A percentile compares a stretch with the other conserved stretches of the same genome.
Conservation (phyloP, 2,797 vertebrate species). For the Cephalopachus bancanus region DNA sequence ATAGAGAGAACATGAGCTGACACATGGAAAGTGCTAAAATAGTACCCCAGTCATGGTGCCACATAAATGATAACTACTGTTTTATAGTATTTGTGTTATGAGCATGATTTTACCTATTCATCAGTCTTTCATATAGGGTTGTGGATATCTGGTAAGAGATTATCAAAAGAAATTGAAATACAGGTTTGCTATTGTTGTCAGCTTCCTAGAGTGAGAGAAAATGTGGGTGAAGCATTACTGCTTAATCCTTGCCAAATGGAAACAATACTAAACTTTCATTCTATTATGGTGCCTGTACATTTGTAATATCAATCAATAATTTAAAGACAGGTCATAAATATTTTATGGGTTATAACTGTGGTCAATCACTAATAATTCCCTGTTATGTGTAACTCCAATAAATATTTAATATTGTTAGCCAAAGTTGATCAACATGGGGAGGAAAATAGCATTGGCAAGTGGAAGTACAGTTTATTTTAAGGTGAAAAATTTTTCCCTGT, state of each 20-base stretch:
- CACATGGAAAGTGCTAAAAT: background rate
- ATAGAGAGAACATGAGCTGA: background rate
- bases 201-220: constrained; percentile 25
- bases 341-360: constrained; percentile 76
- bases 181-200: background rate
- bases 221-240: constrained; percentile 6
- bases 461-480: constrained; percentile 41
- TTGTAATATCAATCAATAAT: constrained; percentile 79
- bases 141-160: background rate
- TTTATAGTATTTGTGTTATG: background rate
- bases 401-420: constrained; percentile 75
- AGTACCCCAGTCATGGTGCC: background rate
- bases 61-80: too few relatives aligned
- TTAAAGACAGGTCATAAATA: constrained; percentile 75
- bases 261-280: constrained; percentile 57
- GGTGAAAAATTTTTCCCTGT: background rate
- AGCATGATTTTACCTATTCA: background rate
- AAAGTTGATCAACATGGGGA: constrained; percentile 56
- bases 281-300: constrained; percentile 49
- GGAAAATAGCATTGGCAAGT: constrained; percentile 61
- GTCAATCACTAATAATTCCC: constrained; percentile 75
- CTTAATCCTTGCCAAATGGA: constrained; percentile 51
- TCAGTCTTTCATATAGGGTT: background rate
- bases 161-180: constrained; percentile 26
- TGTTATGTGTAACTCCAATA: constrained; percentile 47